Conservation (phyloP, 2,797 vertebrate genomes). For the Sebastes aleutianus region DNA sequence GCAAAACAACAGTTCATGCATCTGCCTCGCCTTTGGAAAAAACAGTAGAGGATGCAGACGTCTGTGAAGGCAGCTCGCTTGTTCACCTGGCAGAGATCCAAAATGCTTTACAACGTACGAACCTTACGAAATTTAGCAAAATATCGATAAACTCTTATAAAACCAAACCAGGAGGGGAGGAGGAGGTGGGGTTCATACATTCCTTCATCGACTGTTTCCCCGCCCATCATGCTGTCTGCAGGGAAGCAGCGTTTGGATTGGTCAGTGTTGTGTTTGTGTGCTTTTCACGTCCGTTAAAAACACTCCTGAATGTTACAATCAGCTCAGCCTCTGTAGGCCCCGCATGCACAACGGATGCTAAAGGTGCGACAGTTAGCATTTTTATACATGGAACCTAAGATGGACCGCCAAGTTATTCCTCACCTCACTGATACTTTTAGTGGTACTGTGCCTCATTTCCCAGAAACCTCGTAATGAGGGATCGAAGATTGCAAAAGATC, state of each 20-base stretch:
- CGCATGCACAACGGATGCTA: constrained; percentile 86
- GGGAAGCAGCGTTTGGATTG: constrained; percentile 71
- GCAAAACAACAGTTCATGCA: constrained; percentile 95
- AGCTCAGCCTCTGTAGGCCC: constrained; percentile 78
- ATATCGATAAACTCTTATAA: constrained; percentile 93
- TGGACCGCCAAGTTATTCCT: neutral
- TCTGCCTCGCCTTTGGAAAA: constrained; percentile 82
- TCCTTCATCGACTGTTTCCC: constrained; percentile 75
- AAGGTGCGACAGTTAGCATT: constrained; percentile 55
- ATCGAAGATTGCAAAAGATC: neutral
- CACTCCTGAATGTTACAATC: constrained; percentile 80
- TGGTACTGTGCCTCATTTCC: neutral
- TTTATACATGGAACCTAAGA: neutral
- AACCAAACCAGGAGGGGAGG: constrained; percentile 71
- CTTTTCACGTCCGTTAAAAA: constrained; percentile 78
- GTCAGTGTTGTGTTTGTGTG: constrained; percentile 48
- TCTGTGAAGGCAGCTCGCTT: constrained; percentile 82
- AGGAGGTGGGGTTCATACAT: constrained; percentile 71
- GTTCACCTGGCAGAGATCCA: constrained; percentile 82
- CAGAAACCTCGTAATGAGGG: neutral
- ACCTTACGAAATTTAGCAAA: constrained; percentile 96
- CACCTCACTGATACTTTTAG: neutral
- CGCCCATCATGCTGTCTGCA: constrained; percentile 88
- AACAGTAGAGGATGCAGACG: constrained; percentile 80
- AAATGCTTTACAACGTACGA: constrained; percentile 92